phyloP scores from a whole-genome alignment of 2,113 vertebrate genomes.

The Nothocercus nigrocapillus region DNA sequence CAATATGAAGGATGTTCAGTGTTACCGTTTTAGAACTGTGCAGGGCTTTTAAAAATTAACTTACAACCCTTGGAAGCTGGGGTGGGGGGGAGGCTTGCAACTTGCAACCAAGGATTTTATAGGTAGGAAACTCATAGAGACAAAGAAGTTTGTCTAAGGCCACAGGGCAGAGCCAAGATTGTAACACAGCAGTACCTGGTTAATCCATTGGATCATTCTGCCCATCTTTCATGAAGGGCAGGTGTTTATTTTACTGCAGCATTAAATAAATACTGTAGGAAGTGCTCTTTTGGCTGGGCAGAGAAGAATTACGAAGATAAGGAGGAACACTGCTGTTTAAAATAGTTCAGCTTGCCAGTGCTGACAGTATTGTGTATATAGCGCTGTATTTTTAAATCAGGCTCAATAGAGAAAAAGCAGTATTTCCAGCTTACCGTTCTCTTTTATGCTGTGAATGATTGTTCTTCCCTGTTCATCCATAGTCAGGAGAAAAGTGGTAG shows the following conservation, averaged over 20 bases:
- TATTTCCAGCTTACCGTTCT: constrained; percentile 81
- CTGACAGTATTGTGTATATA: not conserved
- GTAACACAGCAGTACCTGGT: not conserved
- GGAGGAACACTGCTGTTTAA: not conserved
- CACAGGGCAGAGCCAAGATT: not conserved
- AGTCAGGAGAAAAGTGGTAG: constrained; percentile 87
- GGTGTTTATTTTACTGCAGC: not conserved
- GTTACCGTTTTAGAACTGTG: not conserved
- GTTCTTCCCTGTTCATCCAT: constrained; percentile 82
- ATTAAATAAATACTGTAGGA: not conserved
- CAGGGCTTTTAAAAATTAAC: not conserved
- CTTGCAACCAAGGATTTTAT: not conserved
- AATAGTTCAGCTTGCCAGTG: not conserved
- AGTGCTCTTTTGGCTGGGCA: not conserved
- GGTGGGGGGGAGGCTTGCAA: too few relatives aligned
- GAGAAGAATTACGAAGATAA: not conserved
- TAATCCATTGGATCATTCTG: not conserved
- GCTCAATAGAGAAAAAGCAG: not conserved
- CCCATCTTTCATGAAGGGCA: not conserved
- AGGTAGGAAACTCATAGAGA: not conserved
- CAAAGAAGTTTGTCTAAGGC: not conserved
- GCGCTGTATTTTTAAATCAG: not conserved
- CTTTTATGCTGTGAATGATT: constrained; percentile 83
- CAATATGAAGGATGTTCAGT: not conserved
- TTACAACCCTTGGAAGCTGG: not conserved